Conservation (phyloP, 2,797 vertebrate species). For the Hipposideros larvatus region DNA sequence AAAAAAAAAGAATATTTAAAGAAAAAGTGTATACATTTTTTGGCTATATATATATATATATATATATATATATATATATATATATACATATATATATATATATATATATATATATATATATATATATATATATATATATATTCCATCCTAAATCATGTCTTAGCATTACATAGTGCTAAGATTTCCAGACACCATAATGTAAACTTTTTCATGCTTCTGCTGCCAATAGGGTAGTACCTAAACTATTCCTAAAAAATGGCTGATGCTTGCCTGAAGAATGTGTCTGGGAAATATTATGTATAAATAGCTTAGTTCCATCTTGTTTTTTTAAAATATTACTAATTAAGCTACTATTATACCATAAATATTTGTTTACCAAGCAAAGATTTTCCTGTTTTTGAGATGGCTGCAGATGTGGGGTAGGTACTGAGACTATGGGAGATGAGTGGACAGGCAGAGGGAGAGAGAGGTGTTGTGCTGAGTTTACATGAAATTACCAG, state of each 20-base stretch:
- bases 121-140: no score
- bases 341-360: not conserved
- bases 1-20: no score
- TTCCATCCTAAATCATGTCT: not conserved
- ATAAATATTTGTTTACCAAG: slow-evolving; percentile 38
- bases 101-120: no score
- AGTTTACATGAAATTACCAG: not conserved
- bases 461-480: not conserved
- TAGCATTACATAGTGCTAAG: not conserved
- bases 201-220: not conserved
- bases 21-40: no score
- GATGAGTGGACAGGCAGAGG: not conserved
- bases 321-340: not conserved
- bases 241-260: not conserved
- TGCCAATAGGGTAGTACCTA: not conserved
- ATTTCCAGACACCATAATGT: not conserved
- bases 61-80: no score
- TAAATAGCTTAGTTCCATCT: not conserved
- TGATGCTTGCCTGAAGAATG: not conserved
- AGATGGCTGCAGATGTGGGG: not conserved
- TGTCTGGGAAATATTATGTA: not conserved
- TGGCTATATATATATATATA: no score
- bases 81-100: no score
- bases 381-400: not conserved
- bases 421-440: not conserved